Evolutionary conservation across 2,888 invertebrate genomes (phyloP), one percentile per base, ranked within the genome.

Genomic region (Cheilosia vulpina): DNA sequence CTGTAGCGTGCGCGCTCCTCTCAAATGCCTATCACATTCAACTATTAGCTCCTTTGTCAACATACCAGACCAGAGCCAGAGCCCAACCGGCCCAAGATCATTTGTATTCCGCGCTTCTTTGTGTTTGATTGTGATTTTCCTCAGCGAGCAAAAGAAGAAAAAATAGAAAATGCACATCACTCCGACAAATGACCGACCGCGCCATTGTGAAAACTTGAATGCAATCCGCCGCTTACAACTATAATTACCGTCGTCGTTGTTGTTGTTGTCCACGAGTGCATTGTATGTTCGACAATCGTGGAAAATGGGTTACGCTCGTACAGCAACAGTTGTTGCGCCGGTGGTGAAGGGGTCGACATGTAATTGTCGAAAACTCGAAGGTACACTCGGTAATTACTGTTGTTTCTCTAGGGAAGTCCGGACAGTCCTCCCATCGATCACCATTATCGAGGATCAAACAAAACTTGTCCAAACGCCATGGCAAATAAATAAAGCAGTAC

Each of bases 191-290:
- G 73, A 65, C 80, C 31, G 58, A 31, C 50, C 69, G 47, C 58
- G 68, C 66, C 71, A 75, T 83, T 79, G 80, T 75, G 66, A 55
- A 84, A 76, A 84, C 65, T 65, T 75, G 79, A 80, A 84, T 84
- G 84, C 75, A 76, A 80, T 66, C 60, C 80, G 53, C 65, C 47
- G 65, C 69, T 66, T 69, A 53, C 65, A 79, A 71, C 80, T 62
- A 80, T 80, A 84, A 84, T 84, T 84, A 84, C 80, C 60, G 50
- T 66, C 55, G 62, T 78, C 68, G 55, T 63, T 68, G 57, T 11
- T 17, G 13, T 38, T 57, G 45, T 4, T 47, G 63, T 34, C 27
- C 38, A 41, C 19, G 68, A 73, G 63, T 73, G 78, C 79, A 84
- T 79, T 78, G 68, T 78, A 31, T 72, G 77, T 83, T 78, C 72